Conservation (phyloP, 64 coral and sea anemone genomes). For the Porites lutea region DNA sequence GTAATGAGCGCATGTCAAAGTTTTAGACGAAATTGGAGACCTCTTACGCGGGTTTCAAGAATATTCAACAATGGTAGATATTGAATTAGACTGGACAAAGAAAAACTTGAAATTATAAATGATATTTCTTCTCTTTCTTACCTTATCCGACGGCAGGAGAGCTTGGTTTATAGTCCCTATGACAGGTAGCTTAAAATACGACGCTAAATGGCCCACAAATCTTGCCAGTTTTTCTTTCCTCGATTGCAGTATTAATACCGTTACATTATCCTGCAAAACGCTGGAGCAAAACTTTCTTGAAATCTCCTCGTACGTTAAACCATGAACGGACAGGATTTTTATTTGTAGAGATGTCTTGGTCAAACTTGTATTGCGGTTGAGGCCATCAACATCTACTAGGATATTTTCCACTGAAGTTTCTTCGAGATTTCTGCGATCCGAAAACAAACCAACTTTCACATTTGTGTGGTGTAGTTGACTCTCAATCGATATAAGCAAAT, state of each 20-base stretch:
- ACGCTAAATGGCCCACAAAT: constrained; percentile 72
- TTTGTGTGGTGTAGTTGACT: background rate
- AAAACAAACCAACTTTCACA: constrained; percentile 47
- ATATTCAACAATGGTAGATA: background rate
- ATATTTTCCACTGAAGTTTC: constrained; percentile 17
- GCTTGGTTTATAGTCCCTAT: constrained; percentile 40
- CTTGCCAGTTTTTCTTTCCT: constrained; percentile 35
- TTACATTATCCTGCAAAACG: constrained; percentile 55
- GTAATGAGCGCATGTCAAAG: too few relatives aligned
- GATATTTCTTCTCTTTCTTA: constrained; percentile 3
- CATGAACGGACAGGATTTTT: constrained; percentile 26
- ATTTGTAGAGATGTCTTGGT: constrained; percentile 5
- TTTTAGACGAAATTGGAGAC: too few relatives aligned
- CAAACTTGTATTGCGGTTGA: background rate
- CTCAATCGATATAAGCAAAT: background rate
- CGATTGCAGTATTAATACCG: constrained; percentile 71
- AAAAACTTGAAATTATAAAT: background rate
- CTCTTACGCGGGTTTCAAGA: background rate
- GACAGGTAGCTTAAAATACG: constrained; percentile 72
- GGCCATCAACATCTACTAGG: constrained; percentile 4
- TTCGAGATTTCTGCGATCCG: background rate
- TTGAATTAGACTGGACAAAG: background rate
- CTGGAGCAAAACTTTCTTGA: constrained; percentile 59
- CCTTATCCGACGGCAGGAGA: constrained; percentile 73
- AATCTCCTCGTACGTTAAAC: constrained; percentile 48